A percentile compares a stretch with the other conserved stretches of the same genome.
Evolutionary conservation across 2,888 invertebrate species (phyloP).

Genomic region (Xylota segnis): DNA sequence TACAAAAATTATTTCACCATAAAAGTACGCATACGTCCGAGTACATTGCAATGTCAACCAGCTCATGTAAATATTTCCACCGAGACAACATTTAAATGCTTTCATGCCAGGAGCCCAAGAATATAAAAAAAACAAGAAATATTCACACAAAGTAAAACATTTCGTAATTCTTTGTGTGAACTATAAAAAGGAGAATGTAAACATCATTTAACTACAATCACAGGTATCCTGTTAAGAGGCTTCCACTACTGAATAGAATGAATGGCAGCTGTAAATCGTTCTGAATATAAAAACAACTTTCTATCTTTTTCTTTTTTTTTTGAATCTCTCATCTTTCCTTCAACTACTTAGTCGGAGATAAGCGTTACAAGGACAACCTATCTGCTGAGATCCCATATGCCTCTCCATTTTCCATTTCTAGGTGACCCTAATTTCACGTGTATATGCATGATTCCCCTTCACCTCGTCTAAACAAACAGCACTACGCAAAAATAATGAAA

Average conservation of each 20-base stretch:
- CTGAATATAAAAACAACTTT: conserved; percentile 35
- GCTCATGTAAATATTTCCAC: conserved; percentile 2
- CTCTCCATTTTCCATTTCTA: conserved; percentile 24
- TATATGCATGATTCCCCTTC: neutral
- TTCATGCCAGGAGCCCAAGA: neutral
- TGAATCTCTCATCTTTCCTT: conserved; percentile 22
- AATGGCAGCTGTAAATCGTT: conserved; percentile 55
- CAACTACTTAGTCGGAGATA: conserved; percentile 43
- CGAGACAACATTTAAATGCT: conserved; percentile 16
- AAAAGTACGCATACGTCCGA: neutral
- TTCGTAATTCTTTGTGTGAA: neutral
- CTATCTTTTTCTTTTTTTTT: conserved; percentile 29
- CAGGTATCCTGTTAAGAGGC: conserved; percentile 20
- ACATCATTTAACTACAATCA: conserved; percentile 50
- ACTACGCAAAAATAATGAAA: neutral
- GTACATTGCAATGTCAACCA: neutral
- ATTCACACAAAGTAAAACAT: neutral
- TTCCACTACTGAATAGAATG: conserved; percentile 17
- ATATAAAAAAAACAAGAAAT: no score
- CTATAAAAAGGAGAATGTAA: conserved; percentile 54
- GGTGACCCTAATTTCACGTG: conserved; percentile 42
- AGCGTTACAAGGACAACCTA: conserved; percentile 59
- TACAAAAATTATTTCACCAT: neutral
- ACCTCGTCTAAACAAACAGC: neutral
- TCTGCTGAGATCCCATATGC: neutral